These are phyloP conservation scores for Corvus moneduloides DNA, from an alignment of 2,113 vertebrate genomes.

Conservation along the genomic window DNA sequence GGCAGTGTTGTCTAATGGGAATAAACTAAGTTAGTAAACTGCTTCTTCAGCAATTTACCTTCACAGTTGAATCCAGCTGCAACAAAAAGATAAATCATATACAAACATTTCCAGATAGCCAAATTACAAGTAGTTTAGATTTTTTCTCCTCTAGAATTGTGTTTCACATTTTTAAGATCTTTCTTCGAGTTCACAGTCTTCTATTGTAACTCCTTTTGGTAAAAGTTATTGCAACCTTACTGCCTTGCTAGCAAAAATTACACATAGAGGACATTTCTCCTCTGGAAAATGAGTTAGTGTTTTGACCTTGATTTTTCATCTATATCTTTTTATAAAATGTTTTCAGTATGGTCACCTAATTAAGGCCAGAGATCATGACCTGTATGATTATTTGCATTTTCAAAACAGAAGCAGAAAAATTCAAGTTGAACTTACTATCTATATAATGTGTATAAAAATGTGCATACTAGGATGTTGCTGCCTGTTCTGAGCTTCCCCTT, in stretches of 20 bases:
- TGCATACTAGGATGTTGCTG: not conserved
- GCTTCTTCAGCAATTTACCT: constrained; percentile 57
- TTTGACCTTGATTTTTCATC: constrained; percentile 38
- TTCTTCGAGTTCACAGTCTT: not conserved
- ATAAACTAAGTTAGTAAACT: constrained; percentile 46
- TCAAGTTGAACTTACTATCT: not conserved
- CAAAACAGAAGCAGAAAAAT: not conserved
- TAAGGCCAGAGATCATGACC: constrained; percentile 1
- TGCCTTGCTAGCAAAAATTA: constrained; percentile 3
- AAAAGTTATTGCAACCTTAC: not conserved
- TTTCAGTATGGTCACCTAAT: constrained; percentile 15
- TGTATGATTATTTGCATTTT: not conserved
- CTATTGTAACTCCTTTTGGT: not conserved
- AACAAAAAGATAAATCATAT: constrained; percentile 41
- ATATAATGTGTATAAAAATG: not conserved
- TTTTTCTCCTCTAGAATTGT: constrained; percentile 8
- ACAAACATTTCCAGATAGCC: constrained; percentile 10
- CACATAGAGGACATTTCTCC: not conserved
- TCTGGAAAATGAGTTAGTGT: not conserved
- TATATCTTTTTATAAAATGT: not conserved
- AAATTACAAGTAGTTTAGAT: constrained; percentile 17
- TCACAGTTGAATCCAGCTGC: constrained; percentile 32
- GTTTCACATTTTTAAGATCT: not conserved
- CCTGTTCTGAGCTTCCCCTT: too few species aligned
- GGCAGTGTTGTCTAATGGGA: not conserved